phyloP scores from a whole-genome alignment of 2,797 vertebrate genomes.

The Zalophus californianus region DNA sequence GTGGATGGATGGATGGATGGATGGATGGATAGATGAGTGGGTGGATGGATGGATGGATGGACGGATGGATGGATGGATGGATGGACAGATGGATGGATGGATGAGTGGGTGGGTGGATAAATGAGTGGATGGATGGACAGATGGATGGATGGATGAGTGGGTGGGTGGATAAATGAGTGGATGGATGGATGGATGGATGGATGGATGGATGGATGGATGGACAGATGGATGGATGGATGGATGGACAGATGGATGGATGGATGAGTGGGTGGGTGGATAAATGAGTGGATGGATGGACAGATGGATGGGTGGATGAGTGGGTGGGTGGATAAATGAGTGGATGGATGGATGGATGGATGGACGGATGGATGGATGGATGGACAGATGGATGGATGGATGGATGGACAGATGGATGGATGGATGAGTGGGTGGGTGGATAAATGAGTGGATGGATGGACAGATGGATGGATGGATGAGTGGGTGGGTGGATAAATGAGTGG shows the following conservation, averaged over 20 bases:
- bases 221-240: too few relatives aligned
- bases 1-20: background rate
- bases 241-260: accelerated
- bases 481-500: too few relatives aligned
- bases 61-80: accelerated
- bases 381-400: too few relatives aligned
- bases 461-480: too few relatives aligned
- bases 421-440: accelerated
- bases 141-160: accelerated
- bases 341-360: background rate
- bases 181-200: accelerated
- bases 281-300: too few relatives aligned
- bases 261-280: accelerated
- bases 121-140: background rate
- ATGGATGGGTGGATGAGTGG: too few relatives aligned
- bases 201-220: background rate
- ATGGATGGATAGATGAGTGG: accelerated
- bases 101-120: accelerated
- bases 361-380: background rate
- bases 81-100: background rate
- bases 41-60: accelerated
- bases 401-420: accelerated
- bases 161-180: too few relatives aligned
- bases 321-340: too few relatives aligned
- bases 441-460: too few relatives aligned